These are phyloP conservation scores for Callipepla squamata DNA, from an alignment of 2,113 vertebrate species.

Conservation along the genomic window DNA sequence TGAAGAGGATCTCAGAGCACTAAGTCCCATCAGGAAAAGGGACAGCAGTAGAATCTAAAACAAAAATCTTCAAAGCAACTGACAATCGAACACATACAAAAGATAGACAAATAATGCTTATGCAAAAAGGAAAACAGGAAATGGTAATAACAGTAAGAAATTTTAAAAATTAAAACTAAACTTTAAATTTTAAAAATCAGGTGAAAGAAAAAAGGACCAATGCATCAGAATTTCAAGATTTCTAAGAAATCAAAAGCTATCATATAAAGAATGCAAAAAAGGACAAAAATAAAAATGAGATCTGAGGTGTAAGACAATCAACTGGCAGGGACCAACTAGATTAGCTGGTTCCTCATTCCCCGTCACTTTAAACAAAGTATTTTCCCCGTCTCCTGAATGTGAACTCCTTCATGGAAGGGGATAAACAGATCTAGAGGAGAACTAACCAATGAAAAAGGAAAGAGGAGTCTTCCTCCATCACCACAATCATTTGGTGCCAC, in stretches of 20 bases:
- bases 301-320: not conserved
- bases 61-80: not conserved
- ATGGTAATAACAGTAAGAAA: not conserved
- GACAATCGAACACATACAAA: not conserved
- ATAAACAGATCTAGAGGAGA: not conserved
- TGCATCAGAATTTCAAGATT: not conserved
- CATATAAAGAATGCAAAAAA: not conserved
- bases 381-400: not conserved
- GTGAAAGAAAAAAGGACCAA: not conserved
- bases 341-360: rapidly evolving
- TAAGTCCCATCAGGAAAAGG: not conserved
- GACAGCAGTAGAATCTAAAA: not conserved
- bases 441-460: not conserved
- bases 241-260: not conserved
- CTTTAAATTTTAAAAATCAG: not conserved
- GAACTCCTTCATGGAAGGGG: not conserved
- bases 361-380: not conserved
- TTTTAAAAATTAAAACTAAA: not conserved
- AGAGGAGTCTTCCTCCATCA: not conserved
- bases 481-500: not conserved
- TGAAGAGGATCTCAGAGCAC: not conserved
- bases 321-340: not conserved
- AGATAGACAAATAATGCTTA: not conserved
- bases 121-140: not conserved
- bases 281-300: not conserved